Conservation (phyloP, 2,113 vertebrate species). For the Jaculus jaculus region DNA sequence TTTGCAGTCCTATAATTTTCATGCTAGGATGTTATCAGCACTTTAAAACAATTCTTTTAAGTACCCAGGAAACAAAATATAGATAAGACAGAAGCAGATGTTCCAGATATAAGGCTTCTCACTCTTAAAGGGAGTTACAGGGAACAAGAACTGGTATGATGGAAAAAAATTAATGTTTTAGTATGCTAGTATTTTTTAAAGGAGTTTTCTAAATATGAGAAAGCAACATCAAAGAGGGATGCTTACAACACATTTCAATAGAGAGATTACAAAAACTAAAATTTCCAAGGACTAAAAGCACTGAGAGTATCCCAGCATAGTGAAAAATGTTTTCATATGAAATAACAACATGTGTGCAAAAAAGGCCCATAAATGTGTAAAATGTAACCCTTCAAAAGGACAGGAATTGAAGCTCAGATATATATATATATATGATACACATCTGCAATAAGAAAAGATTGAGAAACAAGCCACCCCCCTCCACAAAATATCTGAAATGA, state of each 20-base stretch:
- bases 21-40: constrained; percentile 11
- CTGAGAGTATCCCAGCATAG: constrained; percentile 8
- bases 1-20: constrained; percentile 42
- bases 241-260: constrained; percentile 32
- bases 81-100: constrained; percentile 8
- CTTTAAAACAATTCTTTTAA: constrained; percentile 10
- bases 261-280: constrained; percentile 39
- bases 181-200: constrained; percentile 43
- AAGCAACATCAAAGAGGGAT: constrained; percentile 28
- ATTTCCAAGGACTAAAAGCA: constrained; percentile 38
- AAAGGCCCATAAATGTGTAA: constrained; percentile 4
- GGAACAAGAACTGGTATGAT: constrained; percentile 7
- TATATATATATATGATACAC: constrained; percentile 3
- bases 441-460: background rate
- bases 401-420: background rate
- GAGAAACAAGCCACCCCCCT: background rate
- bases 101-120: constrained; percentile 26
- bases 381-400: background rate
- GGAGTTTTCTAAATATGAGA: constrained; percentile 44
- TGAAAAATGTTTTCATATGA: background rate
- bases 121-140: constrained; percentile 5
- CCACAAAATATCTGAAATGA: constrained; percentile 38
- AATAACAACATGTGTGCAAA: constrained; percentile 40
- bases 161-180: constrained; percentile 15
- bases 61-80: background rate